Evolutionary conservation across 2,888 invertebrate genomes (phyloP).

Genomic region (Lomographa bimaculata): DNA sequence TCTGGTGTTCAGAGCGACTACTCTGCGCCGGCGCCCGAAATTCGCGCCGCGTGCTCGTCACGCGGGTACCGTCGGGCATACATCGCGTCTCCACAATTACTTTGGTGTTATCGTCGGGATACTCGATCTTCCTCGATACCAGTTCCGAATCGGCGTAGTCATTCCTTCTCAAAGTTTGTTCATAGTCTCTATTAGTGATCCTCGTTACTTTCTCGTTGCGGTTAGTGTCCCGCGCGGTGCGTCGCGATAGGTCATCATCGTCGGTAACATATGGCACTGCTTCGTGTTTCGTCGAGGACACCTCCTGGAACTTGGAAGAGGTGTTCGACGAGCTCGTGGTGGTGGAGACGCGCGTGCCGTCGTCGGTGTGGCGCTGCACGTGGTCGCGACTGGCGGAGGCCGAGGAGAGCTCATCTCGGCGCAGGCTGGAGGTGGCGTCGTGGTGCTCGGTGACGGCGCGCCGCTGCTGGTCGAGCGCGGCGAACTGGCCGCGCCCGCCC

Average conservation of each 20-base stretch:
- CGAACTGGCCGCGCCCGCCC: constrained; percentile 86
- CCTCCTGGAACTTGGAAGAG: constrained; percentile 62
- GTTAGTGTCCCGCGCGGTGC: constrained; percentile 47
- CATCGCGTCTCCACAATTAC: constrained; percentile 87
- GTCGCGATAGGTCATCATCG: constrained; percentile 47
- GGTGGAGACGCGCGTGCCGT: constrained; percentile 64
- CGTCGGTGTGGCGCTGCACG: constrained; percentile 64
- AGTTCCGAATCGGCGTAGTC: constrained; percentile 57
- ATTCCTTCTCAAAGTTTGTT: constrained; percentile 24
- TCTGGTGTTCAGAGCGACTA: constrained; percentile 60
- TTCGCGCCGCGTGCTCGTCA: constrained; percentile 87
- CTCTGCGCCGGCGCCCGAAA: constrained; percentile 73
- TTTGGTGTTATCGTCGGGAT: constrained; percentile 86
- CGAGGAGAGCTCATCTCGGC: constrained; percentile 63
- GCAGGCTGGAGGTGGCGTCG: constrained; percentile 68
- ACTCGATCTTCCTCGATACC: constrained; percentile 83
- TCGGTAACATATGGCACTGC: constrained; percentile 58
- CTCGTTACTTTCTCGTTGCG: constrained; percentile 50
- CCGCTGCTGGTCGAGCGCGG: constrained; percentile 85
- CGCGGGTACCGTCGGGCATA: constrained; percentile 86
- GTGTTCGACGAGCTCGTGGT: constrained; percentile 63
- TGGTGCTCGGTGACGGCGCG: constrained; percentile 75
- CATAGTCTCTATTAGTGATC: constrained; percentile 43
- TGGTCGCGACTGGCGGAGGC: constrained; percentile 67
- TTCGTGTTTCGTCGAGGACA: constrained; percentile 61